Percentiles rank a stretch among this genome's conserved stretches.
phyloP scores from a whole-genome alignment of 2,113 vertebrate genomes.

The Mobula hypostoma region DNA sequence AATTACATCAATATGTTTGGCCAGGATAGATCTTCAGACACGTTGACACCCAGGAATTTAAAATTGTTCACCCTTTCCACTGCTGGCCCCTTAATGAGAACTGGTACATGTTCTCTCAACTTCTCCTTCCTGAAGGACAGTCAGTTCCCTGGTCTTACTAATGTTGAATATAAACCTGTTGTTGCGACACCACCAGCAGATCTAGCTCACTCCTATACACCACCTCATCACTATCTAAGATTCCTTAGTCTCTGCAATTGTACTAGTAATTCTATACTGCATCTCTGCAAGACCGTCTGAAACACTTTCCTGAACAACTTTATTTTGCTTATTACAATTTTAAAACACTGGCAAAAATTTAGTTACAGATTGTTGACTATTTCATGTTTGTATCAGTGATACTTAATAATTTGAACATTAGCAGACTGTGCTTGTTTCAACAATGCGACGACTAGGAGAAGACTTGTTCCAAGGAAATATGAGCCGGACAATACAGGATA shows the following conservation, averaged over 20 bases:
- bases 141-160: too few species aligned
- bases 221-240: not conserved
- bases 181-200: too few species aligned
- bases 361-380: not conserved
- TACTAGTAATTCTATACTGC: not conserved
- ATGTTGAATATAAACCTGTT: too few species aligned
- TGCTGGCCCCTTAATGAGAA: too few species aligned
- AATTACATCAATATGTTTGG: too few species aligned
- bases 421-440: conserved; percentile 63
- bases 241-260: not conserved
- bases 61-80: too few species aligned
- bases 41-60: too few species aligned
- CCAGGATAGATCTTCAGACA: too few species aligned
- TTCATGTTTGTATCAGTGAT: not conserved
- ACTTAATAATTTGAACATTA: conserved; percentile 40
- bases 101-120: too few species aligned
- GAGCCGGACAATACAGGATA: conserved; percentile 44
- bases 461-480: conserved; percentile 63
- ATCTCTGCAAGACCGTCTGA: not conserved
- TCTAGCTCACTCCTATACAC: too few species aligned
- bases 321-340: not conserved
- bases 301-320: not conserved
- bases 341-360: not conserved
- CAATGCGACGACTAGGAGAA: conserved; percentile 72
- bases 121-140: too few species aligned